phyloP scores from a whole-genome alignment of 64 coral and sea anemone genomes.

The Porites australiensis region DNA sequence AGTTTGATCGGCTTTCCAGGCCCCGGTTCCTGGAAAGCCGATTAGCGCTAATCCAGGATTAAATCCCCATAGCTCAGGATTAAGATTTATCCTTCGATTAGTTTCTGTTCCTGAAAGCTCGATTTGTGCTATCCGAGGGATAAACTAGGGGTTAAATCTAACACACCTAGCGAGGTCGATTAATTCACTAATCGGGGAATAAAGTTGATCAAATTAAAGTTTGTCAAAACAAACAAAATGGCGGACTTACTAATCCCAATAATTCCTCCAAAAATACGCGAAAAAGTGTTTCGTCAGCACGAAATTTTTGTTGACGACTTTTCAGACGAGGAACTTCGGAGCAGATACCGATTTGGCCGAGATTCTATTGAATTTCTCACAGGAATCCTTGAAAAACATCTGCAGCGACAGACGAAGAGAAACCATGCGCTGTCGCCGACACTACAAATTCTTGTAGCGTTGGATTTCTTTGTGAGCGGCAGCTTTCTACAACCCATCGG shows the following conservation, averaged over 20 bases:
- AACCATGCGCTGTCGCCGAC: not conserved
- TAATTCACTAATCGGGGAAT: not conserved
- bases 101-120: too few relatives aligned
- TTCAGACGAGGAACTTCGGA: not conserved
- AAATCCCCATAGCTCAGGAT: too few relatives aligned
- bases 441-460: not conserved
- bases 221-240: too few relatives aligned
- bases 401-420: not conserved
- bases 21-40: too few relatives aligned
- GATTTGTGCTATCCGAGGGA: too few relatives aligned
- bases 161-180: too few relatives aligned
- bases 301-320: not conserved
- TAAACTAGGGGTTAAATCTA: too few relatives aligned
- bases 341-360: not conserved
- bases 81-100: too few relatives aligned
- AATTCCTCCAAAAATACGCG: not conserved
- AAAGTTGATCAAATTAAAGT: not conserved
- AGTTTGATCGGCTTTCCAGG: too few relatives aligned
- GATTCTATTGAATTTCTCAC: not conserved
- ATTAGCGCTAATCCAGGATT: too few relatives aligned
- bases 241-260: not conserved
- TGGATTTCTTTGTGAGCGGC: too few relatives aligned
- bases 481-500: not conserved
- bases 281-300: not conserved
- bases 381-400: not conserved